Percentiles rank a stretch among this genome's conserved stretches.
Evolutionary conservation across 2,888 invertebrate species (phyloP).

Genomic region (Sisyra nigra): DNA sequence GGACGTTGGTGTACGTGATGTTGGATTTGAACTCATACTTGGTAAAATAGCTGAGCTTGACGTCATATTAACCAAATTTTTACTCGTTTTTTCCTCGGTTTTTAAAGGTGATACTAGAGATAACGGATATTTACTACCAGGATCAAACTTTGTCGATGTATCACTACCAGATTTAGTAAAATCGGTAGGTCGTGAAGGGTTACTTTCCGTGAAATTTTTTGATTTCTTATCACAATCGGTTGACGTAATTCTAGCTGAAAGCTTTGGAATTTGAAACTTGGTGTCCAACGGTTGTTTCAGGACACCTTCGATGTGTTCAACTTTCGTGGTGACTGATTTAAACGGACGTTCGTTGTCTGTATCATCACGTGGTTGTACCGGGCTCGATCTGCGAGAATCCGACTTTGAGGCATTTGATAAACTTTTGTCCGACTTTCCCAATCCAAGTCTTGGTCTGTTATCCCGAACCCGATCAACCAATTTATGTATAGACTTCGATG

Average conservation of each 20-base stretch:
- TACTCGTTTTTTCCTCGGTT: constrained; percentile 18
- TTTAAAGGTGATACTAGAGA: constrained; percentile 19
- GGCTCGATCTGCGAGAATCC: constrained; percentile 48
- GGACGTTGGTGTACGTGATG: neutral
- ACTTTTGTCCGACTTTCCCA: constrained; percentile 44
- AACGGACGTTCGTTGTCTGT: constrained; percentile 41
- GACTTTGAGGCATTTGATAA: constrained; percentile 41
- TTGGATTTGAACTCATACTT: neutral
- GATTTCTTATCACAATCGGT: constrained; percentile 20
- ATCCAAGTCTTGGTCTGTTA: constrained; percentile 38
- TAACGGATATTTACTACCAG: constrained; percentile 21
- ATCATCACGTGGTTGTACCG: constrained; percentile 40
- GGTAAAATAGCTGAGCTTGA: neutral
- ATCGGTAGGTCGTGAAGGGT: constrained; percentile 18
- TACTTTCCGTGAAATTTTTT: constrained; percentile 25
- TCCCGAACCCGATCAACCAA: constrained; percentile 47
- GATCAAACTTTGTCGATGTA: constrained; percentile 19
- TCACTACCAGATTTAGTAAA: constrained; percentile 21
- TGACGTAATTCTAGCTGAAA: constrained; percentile 37
- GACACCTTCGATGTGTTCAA: constrained; percentile 50
- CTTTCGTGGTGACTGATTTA: constrained; percentile 35
- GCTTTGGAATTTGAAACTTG: constrained; percentile 77
- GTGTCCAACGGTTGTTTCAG: constrained; percentile 64
- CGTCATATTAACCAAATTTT: neutral
- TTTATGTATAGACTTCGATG: constrained; percentile 26